A percentile compares a stretch with the other conserved stretches of the same genome.
phyloP scores from a whole-genome alignment of 2,113 vertebrate genomes.

The Sinocyclocheilus rhinocerous region DNA sequence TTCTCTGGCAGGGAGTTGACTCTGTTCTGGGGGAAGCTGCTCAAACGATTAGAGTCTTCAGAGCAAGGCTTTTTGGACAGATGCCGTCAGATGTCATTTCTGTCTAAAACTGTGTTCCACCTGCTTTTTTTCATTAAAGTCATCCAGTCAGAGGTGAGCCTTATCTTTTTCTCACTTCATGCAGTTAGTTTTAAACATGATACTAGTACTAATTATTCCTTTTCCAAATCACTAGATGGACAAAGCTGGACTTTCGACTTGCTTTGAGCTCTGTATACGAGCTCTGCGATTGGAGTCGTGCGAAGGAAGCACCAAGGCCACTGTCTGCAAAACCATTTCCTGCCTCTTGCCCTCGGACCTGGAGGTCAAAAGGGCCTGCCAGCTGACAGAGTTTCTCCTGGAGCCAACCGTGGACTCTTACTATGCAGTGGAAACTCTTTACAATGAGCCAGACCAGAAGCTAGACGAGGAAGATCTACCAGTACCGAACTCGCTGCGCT shows the following conservation, averaged over 20 bases:
- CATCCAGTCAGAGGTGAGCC: constrained; percentile 96
- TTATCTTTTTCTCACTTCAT: background rate
- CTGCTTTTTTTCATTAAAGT: constrained; percentile 98
- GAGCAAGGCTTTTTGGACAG: constrained; percentile 88
- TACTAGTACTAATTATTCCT: background rate
- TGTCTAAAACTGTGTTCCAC: constrained; percentile 95
- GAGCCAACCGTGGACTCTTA: constrained; percentile 96
- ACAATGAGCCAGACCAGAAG: constrained; percentile 97
- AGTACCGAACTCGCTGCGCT: constrained; percentile 93
- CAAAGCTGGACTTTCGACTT: constrained; percentile 85
- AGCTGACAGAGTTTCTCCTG: constrained; percentile 94
- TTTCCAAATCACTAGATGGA: constrained; percentile 79
- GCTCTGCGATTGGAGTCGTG: constrained; percentile 87
- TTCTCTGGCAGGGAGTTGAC: constrained; percentile 88
- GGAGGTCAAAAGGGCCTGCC: constrained; percentile 96
- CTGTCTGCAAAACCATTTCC: constrained; percentile 96
- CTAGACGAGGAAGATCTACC: constrained; percentile 92
- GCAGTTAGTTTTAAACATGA: background rate
- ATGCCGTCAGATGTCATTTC: constrained; percentile 91
- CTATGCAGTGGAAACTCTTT: constrained; percentile 94
- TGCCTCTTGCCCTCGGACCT: constrained; percentile 92
- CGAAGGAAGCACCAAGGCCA: constrained; percentile 87
- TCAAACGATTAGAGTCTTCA: constrained; percentile 90
- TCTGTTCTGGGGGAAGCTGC: constrained; percentile 96
- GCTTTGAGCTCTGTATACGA: constrained; percentile 92